Evolutionary conservation across 2,888 invertebrate genomes (phyloP).

Genomic region (Stictocephala bisonia): DNA sequence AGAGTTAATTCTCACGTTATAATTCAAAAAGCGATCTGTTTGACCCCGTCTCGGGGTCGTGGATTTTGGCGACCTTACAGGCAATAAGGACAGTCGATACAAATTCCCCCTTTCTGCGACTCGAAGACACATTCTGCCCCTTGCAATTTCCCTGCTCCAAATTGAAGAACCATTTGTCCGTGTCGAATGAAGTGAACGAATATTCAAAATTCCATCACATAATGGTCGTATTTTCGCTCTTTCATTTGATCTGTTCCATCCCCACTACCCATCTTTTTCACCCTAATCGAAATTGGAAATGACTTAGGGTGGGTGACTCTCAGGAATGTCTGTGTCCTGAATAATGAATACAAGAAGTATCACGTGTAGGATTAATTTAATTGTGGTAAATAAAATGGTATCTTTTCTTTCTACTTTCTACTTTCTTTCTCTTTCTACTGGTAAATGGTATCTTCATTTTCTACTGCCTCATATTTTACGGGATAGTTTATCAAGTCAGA

Average conservation of each 20-base stretch:
- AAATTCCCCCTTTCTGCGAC: background rate
- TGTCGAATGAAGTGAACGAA: slow-evolving; percentile 50
- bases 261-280: background rate
- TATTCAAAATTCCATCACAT: slow-evolving; percentile 54
- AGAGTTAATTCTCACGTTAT: no score
- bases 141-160: slow-evolving; percentile 26
- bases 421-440: no score
- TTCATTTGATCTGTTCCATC: slow-evolving; percentile 33
- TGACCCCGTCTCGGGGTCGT: no score
- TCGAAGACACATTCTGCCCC: slow-evolving; percentile 8
- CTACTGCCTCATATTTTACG: no score
- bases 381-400: no score
- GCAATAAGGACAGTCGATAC: background rate
- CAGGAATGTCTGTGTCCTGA: background rate
- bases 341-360: no score
- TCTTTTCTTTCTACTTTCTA: no score
- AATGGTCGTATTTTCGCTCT: slow-evolving; percentile 46
- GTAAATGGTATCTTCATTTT: no score
- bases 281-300: slow-evolving; percentile 36
- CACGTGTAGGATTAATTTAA: no score
- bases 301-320: background rate
- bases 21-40: no score
- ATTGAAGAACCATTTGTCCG: slow-evolving; percentile 50
- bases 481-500: no score
- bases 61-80: background rate